Percentiles rank a stretch among this genome's conserved stretches.
phyloP scores from a whole-genome alignment of 2,113 vertebrate genomes.

The Ammospiza nelsoni region DNA sequence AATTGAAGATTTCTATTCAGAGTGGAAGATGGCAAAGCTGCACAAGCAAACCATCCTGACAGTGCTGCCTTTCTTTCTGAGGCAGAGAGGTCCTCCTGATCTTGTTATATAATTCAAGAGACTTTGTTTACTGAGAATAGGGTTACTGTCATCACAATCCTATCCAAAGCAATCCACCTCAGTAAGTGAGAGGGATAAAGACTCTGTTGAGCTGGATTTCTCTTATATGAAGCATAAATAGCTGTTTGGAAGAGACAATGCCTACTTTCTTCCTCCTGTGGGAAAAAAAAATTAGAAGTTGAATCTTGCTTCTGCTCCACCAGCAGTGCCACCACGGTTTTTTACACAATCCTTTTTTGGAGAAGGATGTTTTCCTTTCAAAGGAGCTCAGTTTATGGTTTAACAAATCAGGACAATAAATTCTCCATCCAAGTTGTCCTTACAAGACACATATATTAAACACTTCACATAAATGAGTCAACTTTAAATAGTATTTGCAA shows the following conservation, averaged over 20 bases:
- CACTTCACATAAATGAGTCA: not conserved
- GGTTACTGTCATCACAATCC: conserved; percentile 78
- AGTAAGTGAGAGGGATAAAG: conserved; percentile 69
- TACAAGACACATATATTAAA: not conserved
- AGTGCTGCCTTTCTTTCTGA: conserved; percentile 58
- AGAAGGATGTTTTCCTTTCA: not conserved
- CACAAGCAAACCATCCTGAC: conserved; percentile 35
- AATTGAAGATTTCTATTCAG: conserved; percentile 6
- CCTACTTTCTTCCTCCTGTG: not conserved
- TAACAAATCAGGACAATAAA: not conserved
- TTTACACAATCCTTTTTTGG: not conserved
- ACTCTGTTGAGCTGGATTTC: conserved; percentile 58
- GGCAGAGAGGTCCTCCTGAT: conserved; percentile 59
- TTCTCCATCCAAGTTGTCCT: not conserved
- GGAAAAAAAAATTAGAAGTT: not conserved
- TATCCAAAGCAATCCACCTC: conserved; percentile 76
- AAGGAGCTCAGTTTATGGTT: not conserved
- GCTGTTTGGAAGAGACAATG: not conserved
- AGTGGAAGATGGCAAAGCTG: conserved; percentile 27
- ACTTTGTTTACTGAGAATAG: conserved; percentile 79
- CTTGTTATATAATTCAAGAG: conserved; percentile 79
- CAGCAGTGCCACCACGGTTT: not conserved
- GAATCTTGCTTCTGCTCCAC: not conserved
- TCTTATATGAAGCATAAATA: conserved; percentile 53
- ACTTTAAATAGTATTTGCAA: not conserved